Evolutionary conservation across 2,888 invertebrate genomes (phyloP), one percentile per base, ranked within the genome.

Genomic region (Caenorhabditis afra): DNA sequence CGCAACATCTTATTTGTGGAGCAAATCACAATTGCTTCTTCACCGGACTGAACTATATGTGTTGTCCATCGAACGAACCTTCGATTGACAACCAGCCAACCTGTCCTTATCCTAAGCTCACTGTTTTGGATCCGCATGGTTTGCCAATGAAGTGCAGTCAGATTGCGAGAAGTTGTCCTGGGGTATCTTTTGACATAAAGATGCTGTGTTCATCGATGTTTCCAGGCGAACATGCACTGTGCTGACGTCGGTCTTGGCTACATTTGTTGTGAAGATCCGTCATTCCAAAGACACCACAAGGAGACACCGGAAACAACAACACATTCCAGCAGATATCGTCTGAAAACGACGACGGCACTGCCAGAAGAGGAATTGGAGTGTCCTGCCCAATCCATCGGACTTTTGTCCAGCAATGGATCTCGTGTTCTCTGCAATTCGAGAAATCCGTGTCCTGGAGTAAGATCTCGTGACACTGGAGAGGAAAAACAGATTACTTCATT

Each of bases 21-120:
- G 53, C 79, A 5, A 82, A 84, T n/a, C 87, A 88, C 59, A 82
- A 83, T 11, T 89, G 89, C 65, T 89, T 82, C 75, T 89, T 89
- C 78, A 88, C 89, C 35, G 89, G 89, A 12, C 83, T 88, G 66
- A 89, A 89, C 73, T 89, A 89, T 65, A 87, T 87, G 76, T 89
- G 89, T 66, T 89, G 89, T 44, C 89, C 89, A 10, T 84, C 84
- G 14, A 85, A 83, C 52, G 86, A 87, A 57, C 86, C 86, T n/a
- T 83, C 85, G 1, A 73, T 84, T 5, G 86, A 88, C 20, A 83
- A 75, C 58, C 79, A 81, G 47, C 84, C 82, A 49, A 67, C 76
- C 16, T 88, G 88, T 67, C 86, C 87, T 4, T 67, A 74, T 14
- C 76, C 86, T 1, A 70, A 81, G 11, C 44, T 88, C 0, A 86